Conservation (phyloP, 1,140 invertebrate species). For the Pogonognathellus flavescens region DNA sequence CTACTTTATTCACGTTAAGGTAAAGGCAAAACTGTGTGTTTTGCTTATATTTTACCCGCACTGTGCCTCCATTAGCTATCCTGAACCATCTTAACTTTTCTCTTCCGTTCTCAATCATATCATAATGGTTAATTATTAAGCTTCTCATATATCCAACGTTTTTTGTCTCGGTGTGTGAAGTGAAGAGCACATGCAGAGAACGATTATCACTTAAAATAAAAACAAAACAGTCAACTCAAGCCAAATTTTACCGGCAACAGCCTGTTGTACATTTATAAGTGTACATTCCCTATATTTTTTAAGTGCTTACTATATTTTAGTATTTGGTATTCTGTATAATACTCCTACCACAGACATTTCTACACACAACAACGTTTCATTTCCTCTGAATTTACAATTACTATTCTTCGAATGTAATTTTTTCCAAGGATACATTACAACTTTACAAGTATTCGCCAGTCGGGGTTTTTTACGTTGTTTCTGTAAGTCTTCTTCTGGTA, state of each 20-base stretch:
- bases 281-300: background rate
- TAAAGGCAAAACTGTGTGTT: too few species aligned
- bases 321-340: constrained; percentile 9
- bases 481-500: too few species aligned
- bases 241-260: background rate
- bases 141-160: background rate
- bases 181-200: background rate
- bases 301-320: too few species aligned
- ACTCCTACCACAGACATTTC: background rate
- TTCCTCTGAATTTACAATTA: too few species aligned
- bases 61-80: constrained; percentile 32
- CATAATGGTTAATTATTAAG: constrained; percentile 28
- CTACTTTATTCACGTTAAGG: too few species aligned
- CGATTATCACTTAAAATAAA: background rate
- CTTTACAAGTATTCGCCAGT: too few species aligned
- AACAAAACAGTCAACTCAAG: background rate
- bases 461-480: too few species aligned
- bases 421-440: too few species aligned
- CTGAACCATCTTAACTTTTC: constrained; percentile 41
- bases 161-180: background rate
- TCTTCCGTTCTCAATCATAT: constrained; percentile 48
- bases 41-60: constrained; percentile 4
- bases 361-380: background rate
- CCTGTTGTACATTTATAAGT: background rate
- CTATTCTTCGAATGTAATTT: too few species aligned